Base-by-base conservation (phyloP, 2,797 vertebrate species). In the Antrozous pallidus region DNA sequence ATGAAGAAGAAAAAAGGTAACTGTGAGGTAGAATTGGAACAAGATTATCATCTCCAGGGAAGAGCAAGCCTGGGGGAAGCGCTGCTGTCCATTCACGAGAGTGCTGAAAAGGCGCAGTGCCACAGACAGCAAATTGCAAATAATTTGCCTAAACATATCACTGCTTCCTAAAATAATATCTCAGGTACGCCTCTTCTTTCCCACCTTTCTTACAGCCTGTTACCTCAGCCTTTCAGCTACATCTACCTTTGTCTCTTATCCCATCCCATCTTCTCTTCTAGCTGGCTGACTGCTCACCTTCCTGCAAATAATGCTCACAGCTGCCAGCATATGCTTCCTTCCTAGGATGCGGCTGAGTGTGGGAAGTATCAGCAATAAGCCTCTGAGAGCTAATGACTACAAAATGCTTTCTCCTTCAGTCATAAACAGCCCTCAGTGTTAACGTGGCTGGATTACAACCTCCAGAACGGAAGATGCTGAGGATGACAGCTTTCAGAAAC, bases 171-270 rank as follows among this genome's bases (percentile, higher is more conserved):
- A 36, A 13, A 17, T 33, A 20, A 2, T 28, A 47, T 74, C 42
- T 84, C 73, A 82, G 73, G 73, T 24, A 22, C 1, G 0, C 28
- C 33, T 49, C 83, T 42, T 82, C 31, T 73, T 83, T 65, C 51
- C 40, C 33, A 61, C 12, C 75, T 82, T 91, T 86, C 77, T 92
- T 11, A 33, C 65, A 84, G 90, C 71, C 86, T 91, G 45, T 73
- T 67, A 33, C 67, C 18, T 51, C 69, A 65, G 22, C 61, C 63
- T 90, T 90, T 82, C 81, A 45, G 80, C 26, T 28, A 22, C 70
- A 33, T 31, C 22, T 28, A 22, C 49, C 74, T 65, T 74, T 79
- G 69, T 75, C 56, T 85, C 74, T 28, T 42, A 38, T 28, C 45
- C 49, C 51, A 63, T 31, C 10, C 14, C n/a, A 4, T 31, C 73